Percentiles rank a stretch among this genome's conserved stretches.
Evolutionary conservation across 2,888 invertebrate species (phyloP).

Genomic region (Glyphotaelius pellucidus): DNA sequence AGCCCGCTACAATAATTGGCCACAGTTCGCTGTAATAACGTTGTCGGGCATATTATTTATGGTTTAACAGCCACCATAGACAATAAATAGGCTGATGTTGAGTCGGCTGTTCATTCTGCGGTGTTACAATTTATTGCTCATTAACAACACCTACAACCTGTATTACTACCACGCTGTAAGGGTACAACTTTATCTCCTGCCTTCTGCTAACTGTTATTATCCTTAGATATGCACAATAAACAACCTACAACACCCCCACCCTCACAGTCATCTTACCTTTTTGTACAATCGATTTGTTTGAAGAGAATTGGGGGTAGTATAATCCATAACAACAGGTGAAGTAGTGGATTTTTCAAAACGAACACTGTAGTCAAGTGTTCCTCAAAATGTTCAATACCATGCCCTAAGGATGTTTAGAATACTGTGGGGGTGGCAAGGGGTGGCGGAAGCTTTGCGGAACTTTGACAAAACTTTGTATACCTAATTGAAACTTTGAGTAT

Average conservation of each 20-base stretch:
- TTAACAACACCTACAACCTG: neutral
- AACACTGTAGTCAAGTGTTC: neutral
- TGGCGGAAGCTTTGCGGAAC: too few relatives aligned
- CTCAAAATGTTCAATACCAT: neutral
- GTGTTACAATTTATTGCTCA: slow-evolving; percentile 16
- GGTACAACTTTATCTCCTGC: neutral
- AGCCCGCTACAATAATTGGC: neutral
- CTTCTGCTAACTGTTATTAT: neutral
- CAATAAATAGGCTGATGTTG: neutral
- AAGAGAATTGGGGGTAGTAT: neutral
- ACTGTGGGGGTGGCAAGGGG: too few relatives aligned
- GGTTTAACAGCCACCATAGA: slow-evolving; percentile 43
- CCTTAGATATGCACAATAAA: neutral
- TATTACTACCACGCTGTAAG: neutral
- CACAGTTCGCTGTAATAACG: slow-evolving; percentile 7
- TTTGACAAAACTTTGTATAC: too few relatives aligned
- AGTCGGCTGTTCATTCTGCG: slow-evolving; percentile 15
- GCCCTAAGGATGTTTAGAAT: too few relatives aligned
- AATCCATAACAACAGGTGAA: neutral
- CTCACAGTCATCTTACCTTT: neutral
- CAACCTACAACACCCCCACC: neutral
- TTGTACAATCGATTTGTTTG: neutral
- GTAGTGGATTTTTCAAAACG: neutral
- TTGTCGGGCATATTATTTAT: slow-evolving; percentile 54
- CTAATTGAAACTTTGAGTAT: too few relatives aligned